phyloP scores from a whole-genome alignment of 2,113 vertebrate genomes.

The Australoheros scitulus region DNA sequence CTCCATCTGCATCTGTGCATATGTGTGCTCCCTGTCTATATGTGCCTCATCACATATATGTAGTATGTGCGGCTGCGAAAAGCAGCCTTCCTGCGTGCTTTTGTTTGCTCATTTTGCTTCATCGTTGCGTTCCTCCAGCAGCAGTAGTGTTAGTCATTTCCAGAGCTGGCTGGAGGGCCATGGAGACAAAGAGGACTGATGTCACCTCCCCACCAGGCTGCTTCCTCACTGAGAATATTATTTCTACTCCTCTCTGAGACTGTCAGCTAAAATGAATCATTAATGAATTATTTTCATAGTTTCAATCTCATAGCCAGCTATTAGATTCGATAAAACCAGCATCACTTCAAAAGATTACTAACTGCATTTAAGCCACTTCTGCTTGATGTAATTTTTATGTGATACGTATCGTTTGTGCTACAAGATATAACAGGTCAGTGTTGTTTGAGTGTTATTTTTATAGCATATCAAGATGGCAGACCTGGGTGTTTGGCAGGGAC shows the following conservation, averaged over 20 bases:
- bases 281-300: background rate
- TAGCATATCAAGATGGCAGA: constrained; percentile 40
- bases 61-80: constrained; percentile 1
- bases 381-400: background rate
- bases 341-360: background rate
- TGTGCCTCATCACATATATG: background rate
- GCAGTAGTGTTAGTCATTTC: constrained; percentile 36
- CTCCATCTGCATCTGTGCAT: background rate
- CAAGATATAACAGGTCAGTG: background rate
- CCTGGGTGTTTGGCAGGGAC: constrained; percentile 70
- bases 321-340: background rate
- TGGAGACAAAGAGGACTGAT: constrained; percentile 38
- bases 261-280: background rate
- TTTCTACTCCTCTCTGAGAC: constrained; percentile 1
- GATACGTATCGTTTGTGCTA: background rate
- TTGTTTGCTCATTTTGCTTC: constrained; percentile 36
- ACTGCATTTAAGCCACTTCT: background rate
- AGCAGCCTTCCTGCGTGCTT: constrained; percentile 8
- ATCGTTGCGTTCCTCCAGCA: background rate
- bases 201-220: constrained; percentile 36
- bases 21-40: background rate
- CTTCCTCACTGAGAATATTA: constrained; percentile 4
- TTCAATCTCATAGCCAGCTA: background rate
- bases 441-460: background rate
- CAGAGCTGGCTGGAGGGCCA: constrained; percentile 33